Evolutionary conservation across 2,797 vertebrate species (phyloP), one percentile per base, ranked within the genome.

Genomic region (Smutsia gigantea): DNA sequence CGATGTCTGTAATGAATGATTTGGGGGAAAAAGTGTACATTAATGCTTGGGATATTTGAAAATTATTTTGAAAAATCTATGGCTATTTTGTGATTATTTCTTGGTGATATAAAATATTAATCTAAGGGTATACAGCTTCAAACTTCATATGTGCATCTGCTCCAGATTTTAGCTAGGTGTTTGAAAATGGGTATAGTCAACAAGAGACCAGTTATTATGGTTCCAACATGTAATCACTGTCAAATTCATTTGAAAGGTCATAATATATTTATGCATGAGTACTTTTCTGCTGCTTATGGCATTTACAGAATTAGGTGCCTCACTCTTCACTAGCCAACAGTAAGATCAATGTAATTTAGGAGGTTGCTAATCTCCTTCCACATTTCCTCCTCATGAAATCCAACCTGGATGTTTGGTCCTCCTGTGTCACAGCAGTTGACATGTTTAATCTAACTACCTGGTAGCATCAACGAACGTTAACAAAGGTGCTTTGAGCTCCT

Each of bases 391-490:
- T 10, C 6, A 2, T 37, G 53, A 84, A 90, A 78, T 84, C 87
- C 39, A 18, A 49, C 39, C 39, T 9, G 12, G 11, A 68, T 13
- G 39, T 75, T 78, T 64, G 25, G 11, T 46, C 61, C 75, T 90
- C 49, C 27, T 75, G 25, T 61, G 69, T 89, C 39, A 6, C 23
- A 29, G 55, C 8, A 87, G 34, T 39, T 89, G 66, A 74, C 29
- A 49, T 96, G 92, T 85, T 96, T 34, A n/a, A 94, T 83, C 21
- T 21, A 66, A 29, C 57, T 74, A 42, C n/a, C 63, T 90, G 9
- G 21, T 42, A 39, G 49, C 64, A 37, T 69, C 59, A 68, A 64
- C 79, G 39, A 83, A 75, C 25, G 31, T 34, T 87, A 69, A 69
- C 39, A 29, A 91, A 79, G 9, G 39, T 17, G 21, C 19, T 72